Base-by-base conservation (phyloP, 2,113 vertebrate genomes). In the Tursiops truncatus region DNA sequence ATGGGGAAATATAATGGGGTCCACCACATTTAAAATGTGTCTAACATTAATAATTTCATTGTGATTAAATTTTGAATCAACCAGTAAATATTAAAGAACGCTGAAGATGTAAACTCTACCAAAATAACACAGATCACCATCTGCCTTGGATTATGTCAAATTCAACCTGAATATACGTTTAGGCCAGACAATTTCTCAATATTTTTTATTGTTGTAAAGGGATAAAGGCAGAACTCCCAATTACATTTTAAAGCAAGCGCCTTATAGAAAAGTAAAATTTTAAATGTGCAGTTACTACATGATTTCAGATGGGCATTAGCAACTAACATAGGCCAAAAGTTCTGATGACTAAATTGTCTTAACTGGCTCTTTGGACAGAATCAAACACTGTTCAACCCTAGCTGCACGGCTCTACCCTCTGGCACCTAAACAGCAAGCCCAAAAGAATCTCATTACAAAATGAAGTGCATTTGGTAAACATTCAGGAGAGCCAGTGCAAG, bases 41-140 rank as follows among this genome's bases (percentile, higher is more conserved):
- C 20, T 89, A 58, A n/a, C 8, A 50, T 91, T 79, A 67, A 92
- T 74, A 91, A 92, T 38, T 63, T 80, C 60, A 92, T 41, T 79
- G 36, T 83, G 77, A 80, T 87, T 89, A n/a, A 93, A 58, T 79
- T 86, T 60, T 58, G 92, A 96, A 94, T 96, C 87, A 95, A 79
- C 86, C 71, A 89, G 21, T 71, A 31, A 95, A 80, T n/a, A 74
- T 90, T 90, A 97, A 91, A 95, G 89, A 95, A 94, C 2, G 10
- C 12, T 80, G 87, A 97, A 36, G 56, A 80, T 94, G 4, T 90
- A 83, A 89, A 96, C 94, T 96, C 74, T 85, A 94, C 3, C 26
- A 11, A 11, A 74, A 95, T 92, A 96, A 70, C 0, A 6, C 2
- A 36, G 53, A 73, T 28, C 15, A 63, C 38, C 65, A 26, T 62